A percentile compares a stretch with the other conserved stretches of the same genome.
These are phyloP conservation scores for Teleogryllus oceanicus DNA, from an alignment of 2,888 invertebrate species.

Conservation along the genomic window DNA sequence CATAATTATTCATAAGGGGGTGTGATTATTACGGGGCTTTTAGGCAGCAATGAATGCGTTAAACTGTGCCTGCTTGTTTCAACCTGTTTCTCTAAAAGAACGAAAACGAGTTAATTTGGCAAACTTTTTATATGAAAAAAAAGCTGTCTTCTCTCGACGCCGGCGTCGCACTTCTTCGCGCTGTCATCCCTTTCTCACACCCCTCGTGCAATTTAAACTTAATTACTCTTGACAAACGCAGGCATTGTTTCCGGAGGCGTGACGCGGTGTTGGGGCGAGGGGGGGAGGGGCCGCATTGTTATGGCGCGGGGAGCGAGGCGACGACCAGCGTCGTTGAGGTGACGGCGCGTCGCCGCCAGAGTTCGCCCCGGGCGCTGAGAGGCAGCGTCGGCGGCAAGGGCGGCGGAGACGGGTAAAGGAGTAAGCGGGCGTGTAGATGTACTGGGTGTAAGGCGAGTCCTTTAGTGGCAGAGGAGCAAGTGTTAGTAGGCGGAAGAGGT, in stretches of 20 bases:
- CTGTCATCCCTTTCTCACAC: background rate
- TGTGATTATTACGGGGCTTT: no score
- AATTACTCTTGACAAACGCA: constrained; percentile 4
- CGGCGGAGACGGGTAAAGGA: background rate
- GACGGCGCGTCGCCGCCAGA: background rate
- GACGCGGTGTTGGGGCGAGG: background rate
- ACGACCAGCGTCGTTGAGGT: background rate
- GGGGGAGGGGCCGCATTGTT: background rate
- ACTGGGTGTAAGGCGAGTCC: no score
- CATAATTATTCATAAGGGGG: no score
- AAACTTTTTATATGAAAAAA: background rate
- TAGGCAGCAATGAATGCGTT: background rate
- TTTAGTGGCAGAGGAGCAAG: no score
- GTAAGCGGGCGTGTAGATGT: background rate
- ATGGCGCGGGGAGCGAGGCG: background rate
- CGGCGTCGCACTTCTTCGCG: background rate
- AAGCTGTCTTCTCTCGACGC: background rate
- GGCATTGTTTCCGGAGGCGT: background rate
- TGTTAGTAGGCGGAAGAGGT: no score
- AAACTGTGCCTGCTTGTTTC: background rate
- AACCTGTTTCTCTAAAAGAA: background rate
- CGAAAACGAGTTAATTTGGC: background rate
- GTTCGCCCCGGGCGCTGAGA: no score
- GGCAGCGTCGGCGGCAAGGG: background rate
- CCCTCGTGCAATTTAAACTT: background rate